These are phyloP conservation scores for Bembecia ichneumoniformis DNA, from an alignment of 2,888 invertebrate species.

Conservation along the genomic window DNA sequence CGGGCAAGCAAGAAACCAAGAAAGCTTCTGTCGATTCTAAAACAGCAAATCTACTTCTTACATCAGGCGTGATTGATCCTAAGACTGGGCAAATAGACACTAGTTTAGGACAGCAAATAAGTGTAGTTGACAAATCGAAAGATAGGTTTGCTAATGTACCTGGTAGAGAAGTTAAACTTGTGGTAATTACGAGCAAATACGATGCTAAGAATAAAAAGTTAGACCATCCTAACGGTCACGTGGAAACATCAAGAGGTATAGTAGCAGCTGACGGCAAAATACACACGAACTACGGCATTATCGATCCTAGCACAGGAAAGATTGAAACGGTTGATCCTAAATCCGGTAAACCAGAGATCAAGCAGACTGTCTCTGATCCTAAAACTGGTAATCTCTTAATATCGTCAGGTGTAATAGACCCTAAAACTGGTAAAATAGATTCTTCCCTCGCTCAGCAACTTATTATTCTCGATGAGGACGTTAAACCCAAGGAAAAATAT, in stretches of 20 bases:
- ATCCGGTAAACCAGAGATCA: constrained; percentile 70
- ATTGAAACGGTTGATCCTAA: constrained; percentile 69
- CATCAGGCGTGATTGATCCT: constrained; percentile 67
- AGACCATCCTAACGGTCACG: constrained; percentile 68
- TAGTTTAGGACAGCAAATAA: constrained; percentile 66
- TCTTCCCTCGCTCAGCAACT: constrained; percentile 75
- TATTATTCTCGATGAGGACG: constrained; percentile 57
- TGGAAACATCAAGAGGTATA: constrained; percentile 67
- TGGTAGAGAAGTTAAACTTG: constrained; percentile 57
- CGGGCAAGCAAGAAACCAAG: constrained; percentile 75
- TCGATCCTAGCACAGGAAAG: constrained; percentile 72
- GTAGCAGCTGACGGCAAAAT: constrained; percentile 60
- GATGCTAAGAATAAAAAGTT: constrained; percentile 71
- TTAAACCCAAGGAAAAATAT: constrained; percentile 60
- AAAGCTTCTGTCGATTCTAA: constrained; percentile 73
- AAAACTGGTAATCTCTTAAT: constrained; percentile 71
- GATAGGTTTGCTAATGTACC: constrained; percentile 40
- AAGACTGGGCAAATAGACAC: constrained; percentile 66
- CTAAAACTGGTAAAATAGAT: constrained; percentile 75
- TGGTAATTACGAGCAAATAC: constrained; percentile 68
- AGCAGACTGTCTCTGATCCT: constrained; percentile 70
- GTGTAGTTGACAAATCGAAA: constrained; percentile 39
- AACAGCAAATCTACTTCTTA: constrained; percentile 69
- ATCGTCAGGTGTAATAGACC: constrained; percentile 74
- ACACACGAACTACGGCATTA: constrained; percentile 69